These are phyloP conservation scores for Steromphala cineraria DNA, from an alignment of 2,888 invertebrate species.

Conservation along the genomic window DNA sequence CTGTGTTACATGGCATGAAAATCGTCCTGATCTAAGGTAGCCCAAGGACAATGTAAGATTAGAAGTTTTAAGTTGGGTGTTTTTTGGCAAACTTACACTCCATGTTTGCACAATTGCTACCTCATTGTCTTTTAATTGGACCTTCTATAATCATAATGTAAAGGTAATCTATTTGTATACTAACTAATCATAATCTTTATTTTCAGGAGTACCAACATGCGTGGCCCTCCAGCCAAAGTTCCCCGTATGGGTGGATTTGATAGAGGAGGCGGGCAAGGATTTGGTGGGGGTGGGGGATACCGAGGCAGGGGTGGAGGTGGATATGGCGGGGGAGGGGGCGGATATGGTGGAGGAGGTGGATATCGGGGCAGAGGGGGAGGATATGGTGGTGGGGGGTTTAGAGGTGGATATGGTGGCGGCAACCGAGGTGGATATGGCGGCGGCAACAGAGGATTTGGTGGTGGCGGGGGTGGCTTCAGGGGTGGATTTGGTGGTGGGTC, in stretches of 20 bases:
- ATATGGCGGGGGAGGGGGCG: conserved; percentile 28
- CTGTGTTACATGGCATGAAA: too few species aligned
- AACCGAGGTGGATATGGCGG: conserved; percentile 33
- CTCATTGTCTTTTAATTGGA: background rate
- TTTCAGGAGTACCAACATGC: background rate
- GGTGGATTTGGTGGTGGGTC: conserved; percentile 27
- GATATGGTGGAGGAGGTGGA: conserved; percentile 39
- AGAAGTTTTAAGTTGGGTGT: too few species aligned
- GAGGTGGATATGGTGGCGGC: conserved; percentile 33
- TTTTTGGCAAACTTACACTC: too few species aligned
- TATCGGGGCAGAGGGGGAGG: conserved; percentile 37
- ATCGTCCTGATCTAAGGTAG: too few species aligned
- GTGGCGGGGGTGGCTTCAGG: conserved; percentile 25
- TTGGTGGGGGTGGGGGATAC: conserved; percentile 53
- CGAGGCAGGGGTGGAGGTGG: conserved; percentile 48
- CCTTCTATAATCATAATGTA: too few species aligned
- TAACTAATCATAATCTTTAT: conserved; percentile 1
- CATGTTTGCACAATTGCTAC: background rate
- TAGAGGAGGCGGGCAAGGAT: conserved; percentile 52
- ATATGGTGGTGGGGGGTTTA: conserved; percentile 26
- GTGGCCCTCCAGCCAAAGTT: conserved; percentile 45
- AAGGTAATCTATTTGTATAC: background rate
- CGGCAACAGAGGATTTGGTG: conserved; percentile 29
- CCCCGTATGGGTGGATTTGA: conserved; percentile 41
- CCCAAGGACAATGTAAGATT: too few species aligned